phyloP scores from a whole-genome alignment of 2,797 vertebrate species.

The Avahi laniger region DNA sequence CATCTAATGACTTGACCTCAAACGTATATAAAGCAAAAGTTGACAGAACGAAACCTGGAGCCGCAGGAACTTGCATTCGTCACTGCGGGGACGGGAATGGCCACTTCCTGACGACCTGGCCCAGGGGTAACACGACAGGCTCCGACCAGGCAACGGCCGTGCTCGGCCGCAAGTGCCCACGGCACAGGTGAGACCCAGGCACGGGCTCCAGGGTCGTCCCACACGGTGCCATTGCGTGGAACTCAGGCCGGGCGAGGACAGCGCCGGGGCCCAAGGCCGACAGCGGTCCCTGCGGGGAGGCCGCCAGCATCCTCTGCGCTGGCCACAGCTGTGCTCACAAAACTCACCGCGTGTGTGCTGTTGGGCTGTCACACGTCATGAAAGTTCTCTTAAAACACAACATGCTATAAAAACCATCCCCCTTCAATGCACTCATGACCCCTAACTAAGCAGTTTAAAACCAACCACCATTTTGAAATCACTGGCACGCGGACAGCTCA shows the following conservation, averaged over 20 bases:
- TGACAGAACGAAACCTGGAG: too few species aligned
- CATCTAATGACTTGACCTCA: too few species aligned
- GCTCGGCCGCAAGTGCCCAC: too few species aligned
- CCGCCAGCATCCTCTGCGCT: not conserved
- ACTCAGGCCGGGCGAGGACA: not conserved
- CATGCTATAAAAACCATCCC: not conserved
- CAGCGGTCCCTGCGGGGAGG: not conserved
- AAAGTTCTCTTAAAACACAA: not conserved
- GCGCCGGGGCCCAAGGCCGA: not conserved
- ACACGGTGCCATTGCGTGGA: not conserved
- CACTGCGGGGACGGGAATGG: not conserved
- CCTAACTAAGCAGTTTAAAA: not conserved
- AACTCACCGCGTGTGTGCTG: fast-evolving
- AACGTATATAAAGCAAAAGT: too few species aligned
- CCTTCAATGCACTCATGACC: too few species aligned
- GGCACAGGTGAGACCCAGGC: too few species aligned
- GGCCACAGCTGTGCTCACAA: not conserved
- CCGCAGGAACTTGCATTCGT: too few species aligned
- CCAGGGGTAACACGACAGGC: not conserved
- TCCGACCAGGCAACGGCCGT: not conserved
- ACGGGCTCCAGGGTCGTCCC: not conserved
- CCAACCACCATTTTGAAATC: not conserved
- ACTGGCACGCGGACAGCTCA: not conserved
- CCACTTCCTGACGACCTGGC: not conserved
- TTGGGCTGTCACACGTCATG: fast-evolving